These are phyloP conservation scores for Papilio xuthus DNA, from an alignment of 1,140 invertebrate species.

Conservation along the genomic window DNA sequence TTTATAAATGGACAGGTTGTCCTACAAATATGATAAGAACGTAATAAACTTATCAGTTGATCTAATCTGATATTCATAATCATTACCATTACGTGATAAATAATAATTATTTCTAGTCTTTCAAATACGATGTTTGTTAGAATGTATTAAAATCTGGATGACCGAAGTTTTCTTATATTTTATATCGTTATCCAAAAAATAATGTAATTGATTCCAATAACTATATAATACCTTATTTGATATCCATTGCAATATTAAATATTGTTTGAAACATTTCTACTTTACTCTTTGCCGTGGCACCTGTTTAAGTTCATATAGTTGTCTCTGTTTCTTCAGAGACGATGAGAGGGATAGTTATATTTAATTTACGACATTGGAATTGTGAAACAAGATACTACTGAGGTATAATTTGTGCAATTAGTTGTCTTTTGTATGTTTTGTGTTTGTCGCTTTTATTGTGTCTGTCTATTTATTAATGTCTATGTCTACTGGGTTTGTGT, in stretches of 20 bases:
- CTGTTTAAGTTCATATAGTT: too few relatives aligned
- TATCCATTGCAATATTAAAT: too few relatives aligned
- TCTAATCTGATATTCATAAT: constrained; percentile 6
- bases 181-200: too few relatives aligned
- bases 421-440: constrained; percentile 50
- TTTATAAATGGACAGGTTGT: neutral
- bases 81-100: neutral
- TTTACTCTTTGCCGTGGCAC: too few relatives aligned
- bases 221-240: neutral
- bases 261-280: too few relatives aligned
- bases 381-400: neutral
- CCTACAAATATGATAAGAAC: neutral
- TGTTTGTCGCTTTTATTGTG: constrained; percentile 55
- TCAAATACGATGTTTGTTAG: neutral
- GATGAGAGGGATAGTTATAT: too few relatives aligned
- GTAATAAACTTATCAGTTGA: neutral
- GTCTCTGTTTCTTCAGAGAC: too few relatives aligned
- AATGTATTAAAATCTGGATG: neutral
- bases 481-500: constrained; percentile 55
- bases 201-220: too few relatives aligned
- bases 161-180: too few relatives aligned
- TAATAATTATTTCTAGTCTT: neutral
- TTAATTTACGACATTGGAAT: too few relatives aligned
- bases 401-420: constrained; percentile 40
- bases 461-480: constrained; percentile 51